Base-by-base conservation (phyloP, 1,140 invertebrate species). In the Luehdorfia chinensis region DNA sequence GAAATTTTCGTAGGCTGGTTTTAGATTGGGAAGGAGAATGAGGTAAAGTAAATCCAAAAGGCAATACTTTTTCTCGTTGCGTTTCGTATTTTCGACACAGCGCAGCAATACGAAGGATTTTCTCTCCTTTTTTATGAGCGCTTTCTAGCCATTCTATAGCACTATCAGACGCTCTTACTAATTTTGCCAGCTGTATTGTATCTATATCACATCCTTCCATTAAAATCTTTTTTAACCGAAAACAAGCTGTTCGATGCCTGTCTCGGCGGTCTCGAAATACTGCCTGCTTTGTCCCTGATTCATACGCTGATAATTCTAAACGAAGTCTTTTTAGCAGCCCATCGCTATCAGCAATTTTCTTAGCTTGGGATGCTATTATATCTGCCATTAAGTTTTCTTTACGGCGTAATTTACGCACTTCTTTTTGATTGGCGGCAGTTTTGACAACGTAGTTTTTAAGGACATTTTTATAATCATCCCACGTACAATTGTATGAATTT, bases 31-130 rank as follows among this genome's bases (percentile, higher is more conserved):
- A 60, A 9, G 89, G 72, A 3, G 76, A 81, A 47, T 83, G 71
- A n/a, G 89, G 87, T 21, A 76, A 62, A n/a, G 83, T 63, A 44
- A 81, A 75, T 16, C 86, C 79, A 51, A 90, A 90, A 6, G 84
- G 87, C 23, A 90, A 57, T 44, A 90, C 79, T 58, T 89, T 89
- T 67, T 90, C 90, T 1, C 85, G 70, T 53, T 84, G 72, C 0
- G 89, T 90, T 73, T 91, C 90, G 62, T 87, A 88, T 77, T 89
- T 90, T 27, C 88, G 60, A 50, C 90, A 90, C n/a, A 90, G 70
- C 0, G 75, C 75, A 1, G 87, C 83, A 16, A 90, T 56, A 15
- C 88, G 80, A 2, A 89, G 49, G 31, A 90, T 79, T 25, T 85
- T 88, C 47, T 90, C 86, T 1, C 87, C 88, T 59, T 89, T 89